phyloP scores from a whole-genome alignment of 1,140 invertebrate genomes.

The Cotesia typhae region DNA sequence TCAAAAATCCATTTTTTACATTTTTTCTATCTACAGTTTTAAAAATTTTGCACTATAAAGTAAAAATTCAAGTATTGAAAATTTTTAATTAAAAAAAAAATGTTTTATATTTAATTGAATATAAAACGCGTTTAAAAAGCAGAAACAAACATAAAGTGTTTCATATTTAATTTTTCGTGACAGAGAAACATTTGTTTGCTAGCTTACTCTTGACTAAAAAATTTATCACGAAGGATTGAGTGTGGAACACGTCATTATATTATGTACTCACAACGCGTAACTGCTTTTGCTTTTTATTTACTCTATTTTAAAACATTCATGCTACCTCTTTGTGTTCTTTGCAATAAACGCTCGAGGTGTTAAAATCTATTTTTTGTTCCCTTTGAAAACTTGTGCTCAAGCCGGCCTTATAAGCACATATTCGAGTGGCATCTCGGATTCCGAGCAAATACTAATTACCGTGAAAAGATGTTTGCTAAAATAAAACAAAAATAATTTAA shows the following conservation, averaged over 20 bases:
- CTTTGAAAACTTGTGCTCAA: conserved; percentile 19
- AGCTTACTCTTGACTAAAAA: conserved; percentile 25
- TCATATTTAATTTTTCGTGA: neutral
- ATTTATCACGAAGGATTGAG: conserved; percentile 31
- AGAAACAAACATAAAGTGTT: neutral
- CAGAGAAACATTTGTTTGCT: conserved; percentile 20
- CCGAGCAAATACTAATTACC: neutral
- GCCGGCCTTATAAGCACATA: conserved; percentile 10
- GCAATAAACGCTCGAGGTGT: neutral
- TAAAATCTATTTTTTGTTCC: conserved; percentile 20
- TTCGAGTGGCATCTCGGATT: conserved; percentile 7
- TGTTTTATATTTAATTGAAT: too few relatives aligned
- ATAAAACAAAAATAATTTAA: neutral
- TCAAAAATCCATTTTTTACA: too few relatives aligned
- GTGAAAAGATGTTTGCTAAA: neutral
- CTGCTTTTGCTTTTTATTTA: conserved; percentile 13
- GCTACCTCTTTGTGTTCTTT: neutral
- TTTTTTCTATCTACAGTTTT: too few relatives aligned
- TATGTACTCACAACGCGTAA: conserved; percentile 21
- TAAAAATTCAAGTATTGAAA: too few relatives aligned
- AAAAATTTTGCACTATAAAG: too few relatives aligned
- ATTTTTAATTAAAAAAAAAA: too few relatives aligned
- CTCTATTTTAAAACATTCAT: neutral
- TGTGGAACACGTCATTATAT: conserved; percentile 38
- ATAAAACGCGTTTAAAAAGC: too few relatives aligned